Base-by-base conservation (phyloP, 2,888 invertebrate species). In the Orthonevra nobilis region DNA sequence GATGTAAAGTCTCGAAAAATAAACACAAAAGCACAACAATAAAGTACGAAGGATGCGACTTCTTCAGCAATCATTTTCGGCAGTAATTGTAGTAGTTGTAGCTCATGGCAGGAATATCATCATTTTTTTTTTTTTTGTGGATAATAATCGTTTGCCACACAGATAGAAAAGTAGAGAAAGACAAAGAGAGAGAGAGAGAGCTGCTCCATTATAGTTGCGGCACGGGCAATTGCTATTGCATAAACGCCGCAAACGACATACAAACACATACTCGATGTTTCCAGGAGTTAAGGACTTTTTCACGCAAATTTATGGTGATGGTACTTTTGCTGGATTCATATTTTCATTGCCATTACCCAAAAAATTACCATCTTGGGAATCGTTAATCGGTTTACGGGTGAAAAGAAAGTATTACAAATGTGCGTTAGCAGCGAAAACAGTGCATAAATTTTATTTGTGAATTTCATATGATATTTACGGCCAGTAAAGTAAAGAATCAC, bases 351-450 rank as follows among this genome's bases (percentile, higher is more conserved):
- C 73, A 79, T 79, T 79, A 73, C 66, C n/a, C 79, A 73, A 68
- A 79, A 73, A 79, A 79, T 66, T 79, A 68, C 66, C 79, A 79
- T 79, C 79, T 73, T 54, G 79, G 79, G 79, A 79, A 68, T 73
- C 61, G 79, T 79, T 79, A 79, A 79, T 79, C 79, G 73, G 66
- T 56, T 79, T 73, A 69, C 68, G 68, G 68, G 38, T 10, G 34
- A 1, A 44, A 60, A 46, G 19, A 26, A 63, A 60, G 10, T 3
- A 23, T 50, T 38, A 15, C 28, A 48, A 48, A 44, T 48, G 61
- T 63, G 48, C 38, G 15, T 34, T 15, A 40, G 10, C 10, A 44
- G 6, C 14, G 2, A 9, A n/a, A 19, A 48, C 2, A 46, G 61
- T 38, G 61, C 48, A 7, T 30, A 14, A 10, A 15, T 36, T 15